Percentiles rank a stretch among this genome's conserved stretches.
Evolutionary conservation across 1,140 invertebrate genomes (phyloP).

Genomic region (Wasmannia auropunctata): DNA sequence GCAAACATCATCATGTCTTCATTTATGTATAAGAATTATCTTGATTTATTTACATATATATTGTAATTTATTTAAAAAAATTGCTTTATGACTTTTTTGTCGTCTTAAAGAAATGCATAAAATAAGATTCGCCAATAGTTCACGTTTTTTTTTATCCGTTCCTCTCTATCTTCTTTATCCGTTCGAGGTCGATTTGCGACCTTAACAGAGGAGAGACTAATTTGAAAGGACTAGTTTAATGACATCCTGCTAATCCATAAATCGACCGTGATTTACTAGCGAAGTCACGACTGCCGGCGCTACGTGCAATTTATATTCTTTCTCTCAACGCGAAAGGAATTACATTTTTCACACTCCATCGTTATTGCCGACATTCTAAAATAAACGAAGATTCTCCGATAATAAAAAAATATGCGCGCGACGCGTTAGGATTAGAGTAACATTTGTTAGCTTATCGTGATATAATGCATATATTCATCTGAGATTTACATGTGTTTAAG

Average conservation of each 20-base stretch:
- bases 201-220: constrained; percentile 1
- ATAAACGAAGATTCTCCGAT: neutral
- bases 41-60: neutral
- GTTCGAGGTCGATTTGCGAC: neutral
- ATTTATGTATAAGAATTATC: neutral
- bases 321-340: neutral
- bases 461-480: neutral
- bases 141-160: too few species aligned
- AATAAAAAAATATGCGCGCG: neutral
- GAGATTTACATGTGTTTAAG: neutral
- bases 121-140: neutral
- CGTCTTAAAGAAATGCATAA: neutral
- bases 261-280: constrained; percentile 13
- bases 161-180: too few species aligned
- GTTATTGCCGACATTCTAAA: neutral
- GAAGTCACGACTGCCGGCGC: neutral
- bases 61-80: constrained; percentile 3
- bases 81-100: neutral
- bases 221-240: neutral
- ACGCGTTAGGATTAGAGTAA: neutral
- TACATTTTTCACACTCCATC: constrained; percentile 1
- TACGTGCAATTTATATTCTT: constrained; percentile 19
- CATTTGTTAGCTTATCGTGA: neutral
- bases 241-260: constrained; percentile 25
- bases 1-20: neutral